phyloP scores from a whole-genome alignment of 2,797 vertebrate species.

The Synanceia verrucosa region DNA sequence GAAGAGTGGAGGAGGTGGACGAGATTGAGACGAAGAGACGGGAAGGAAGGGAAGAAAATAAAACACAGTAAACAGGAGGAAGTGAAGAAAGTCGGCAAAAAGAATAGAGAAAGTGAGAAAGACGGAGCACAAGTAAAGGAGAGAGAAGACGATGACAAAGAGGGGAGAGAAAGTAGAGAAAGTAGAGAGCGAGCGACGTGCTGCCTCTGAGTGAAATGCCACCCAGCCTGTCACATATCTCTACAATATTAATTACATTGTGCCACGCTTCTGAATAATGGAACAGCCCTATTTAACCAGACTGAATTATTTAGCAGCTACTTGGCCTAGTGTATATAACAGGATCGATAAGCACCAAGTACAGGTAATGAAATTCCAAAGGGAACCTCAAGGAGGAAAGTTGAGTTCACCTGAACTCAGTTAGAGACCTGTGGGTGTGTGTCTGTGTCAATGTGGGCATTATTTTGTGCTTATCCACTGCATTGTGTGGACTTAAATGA shows the following conservation, averaged over 20 bases:
- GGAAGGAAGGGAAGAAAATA: not conserved
- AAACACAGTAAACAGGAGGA: not conserved
- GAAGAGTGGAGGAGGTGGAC: not conserved
- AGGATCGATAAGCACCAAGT: slow-evolving; percentile 82
- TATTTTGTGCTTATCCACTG: slow-evolving; percentile 15
- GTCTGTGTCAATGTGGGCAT: not conserved
- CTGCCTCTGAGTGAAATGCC: slow-evolving; percentile 78
- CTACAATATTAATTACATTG: slow-evolving; percentile 88
- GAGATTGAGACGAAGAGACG: slow-evolving; percentile 10
- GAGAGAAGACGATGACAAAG: slow-evolving; percentile 29
- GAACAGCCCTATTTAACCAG: slow-evolving; percentile 86
- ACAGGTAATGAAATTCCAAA: slow-evolving; percentile 82
- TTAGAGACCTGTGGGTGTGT: not conserved
- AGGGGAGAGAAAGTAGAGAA: slow-evolving; percentile 36
- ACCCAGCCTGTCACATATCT: slow-evolving; percentile 82
- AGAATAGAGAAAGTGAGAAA: slow-evolving; percentile 18
- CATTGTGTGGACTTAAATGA: slow-evolving; percentile 22
- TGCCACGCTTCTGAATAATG: slow-evolving; percentile 85
- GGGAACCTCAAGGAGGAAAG: slow-evolving; percentile 65
- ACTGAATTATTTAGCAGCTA: slow-evolving; percentile 85
- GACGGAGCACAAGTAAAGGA: not conserved
- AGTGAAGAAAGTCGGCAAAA: slow-evolving; percentile 1
- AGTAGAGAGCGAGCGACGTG: slow-evolving; percentile 51
- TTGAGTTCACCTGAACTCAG: slow-evolving; percentile 49
- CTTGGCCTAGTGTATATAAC: slow-evolving; percentile 82